These are phyloP conservation scores for Neuroscelio doddi DNA, from an alignment of 2,888 invertebrate genomes.

Conservation along the genomic window DNA sequence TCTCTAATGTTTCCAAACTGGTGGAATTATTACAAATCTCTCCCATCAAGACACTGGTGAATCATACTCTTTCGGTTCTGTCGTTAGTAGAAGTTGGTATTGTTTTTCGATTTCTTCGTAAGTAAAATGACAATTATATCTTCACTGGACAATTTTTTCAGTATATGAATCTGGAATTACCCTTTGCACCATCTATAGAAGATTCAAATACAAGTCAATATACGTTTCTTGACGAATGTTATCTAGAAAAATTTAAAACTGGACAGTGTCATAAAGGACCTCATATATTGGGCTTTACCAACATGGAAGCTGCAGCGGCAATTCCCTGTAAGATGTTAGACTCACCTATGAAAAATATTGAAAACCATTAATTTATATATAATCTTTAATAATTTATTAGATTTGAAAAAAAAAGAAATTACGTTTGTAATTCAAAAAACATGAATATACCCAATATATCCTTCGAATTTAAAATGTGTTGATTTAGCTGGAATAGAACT, in stretches of 20 bases:
- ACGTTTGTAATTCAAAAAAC: too few species aligned
- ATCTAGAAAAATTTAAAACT: slow-evolving; percentile 67
- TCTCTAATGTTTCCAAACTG: too few species aligned
- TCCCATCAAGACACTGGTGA: not conserved
- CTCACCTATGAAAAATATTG: too few species aligned
- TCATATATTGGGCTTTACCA: slow-evolving; percentile 73
- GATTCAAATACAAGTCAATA: slow-evolving; percentile 62
- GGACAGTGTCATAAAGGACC: slow-evolving; percentile 74
- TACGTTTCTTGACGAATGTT: slow-evolving; percentile 72
- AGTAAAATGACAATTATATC: too few species aligned
- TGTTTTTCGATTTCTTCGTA: too few species aligned
- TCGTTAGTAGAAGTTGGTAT: not conserved
- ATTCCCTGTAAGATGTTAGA: not conserved
- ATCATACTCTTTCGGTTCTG: not conserved
- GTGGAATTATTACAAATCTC: not conserved
- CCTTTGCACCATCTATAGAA: slow-evolving; percentile 50
- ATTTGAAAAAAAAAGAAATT: too few species aligned
- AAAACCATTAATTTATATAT: too few species aligned
- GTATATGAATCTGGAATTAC: slow-evolving; percentile 4
- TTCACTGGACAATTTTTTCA: too few species aligned
- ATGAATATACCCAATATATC: too few species aligned
- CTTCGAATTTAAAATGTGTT: too few species aligned
- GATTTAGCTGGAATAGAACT: too few species aligned
- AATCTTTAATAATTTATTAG: too few species aligned
- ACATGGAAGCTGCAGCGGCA: slow-evolving; percentile 16